Conservation (phyloP, 2,888 invertebrate species). For the Teleiodes luculella region DNA sequence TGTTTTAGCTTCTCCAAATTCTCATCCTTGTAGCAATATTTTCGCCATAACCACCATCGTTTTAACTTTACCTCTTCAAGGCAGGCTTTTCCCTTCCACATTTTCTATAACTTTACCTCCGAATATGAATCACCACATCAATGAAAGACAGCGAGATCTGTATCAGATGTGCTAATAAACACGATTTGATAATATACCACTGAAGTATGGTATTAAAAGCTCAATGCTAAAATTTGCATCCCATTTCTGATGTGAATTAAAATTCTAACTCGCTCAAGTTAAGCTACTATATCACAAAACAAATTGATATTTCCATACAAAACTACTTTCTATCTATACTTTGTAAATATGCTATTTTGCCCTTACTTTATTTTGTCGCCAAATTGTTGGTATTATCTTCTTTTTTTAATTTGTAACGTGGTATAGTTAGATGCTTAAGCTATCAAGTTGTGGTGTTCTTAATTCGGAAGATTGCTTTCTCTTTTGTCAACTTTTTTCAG, state of each 20-base stretch:
- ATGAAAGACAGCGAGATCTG: background rate
- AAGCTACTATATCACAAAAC: too few relatives aligned
- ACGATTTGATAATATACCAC: too few relatives aligned
- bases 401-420: background rate
- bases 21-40: slow-evolving; percentile 36
- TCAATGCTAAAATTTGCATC: background rate
- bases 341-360: too few relatives aligned
- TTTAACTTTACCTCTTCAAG: slow-evolving; percentile 35
- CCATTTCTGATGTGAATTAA: background rate
- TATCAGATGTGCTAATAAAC: background rate
- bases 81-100: slow-evolving; percentile 26
- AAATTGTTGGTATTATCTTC: too few relatives aligned
- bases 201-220: too few relatives aligned
- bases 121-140: slow-evolving; percentile 22
- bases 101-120: slow-evolving; percentile 32
- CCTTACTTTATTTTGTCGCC: too few relatives aligned
- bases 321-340: too few relatives aligned
- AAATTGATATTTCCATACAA: too few relatives aligned
- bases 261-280: too few relatives aligned
- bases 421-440: background rate
- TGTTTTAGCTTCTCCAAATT: slow-evolving; percentile 62
- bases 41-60: slow-evolving; percentile 27
- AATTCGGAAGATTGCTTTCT: background rate
- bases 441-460: background rate
- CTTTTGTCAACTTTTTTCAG: slow-evolving; percentile 30